Evolutionary conservation across 2,888 invertebrate species (phyloP), one percentile per base, ranked within the genome.

Genomic region (Nomada flava): DNA sequence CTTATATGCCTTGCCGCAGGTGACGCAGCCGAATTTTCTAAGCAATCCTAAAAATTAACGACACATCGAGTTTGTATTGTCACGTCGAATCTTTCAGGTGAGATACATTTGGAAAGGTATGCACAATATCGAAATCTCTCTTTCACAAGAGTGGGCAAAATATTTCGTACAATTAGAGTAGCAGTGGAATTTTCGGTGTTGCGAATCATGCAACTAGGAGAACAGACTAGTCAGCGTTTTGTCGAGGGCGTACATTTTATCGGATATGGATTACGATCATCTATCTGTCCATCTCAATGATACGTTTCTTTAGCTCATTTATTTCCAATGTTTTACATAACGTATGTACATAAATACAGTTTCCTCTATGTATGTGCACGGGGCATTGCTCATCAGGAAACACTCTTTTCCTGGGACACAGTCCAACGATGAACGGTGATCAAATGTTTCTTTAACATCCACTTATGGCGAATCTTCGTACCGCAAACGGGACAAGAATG

Each of bases 401-500:
- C 44, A n/a, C 74, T 73, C 20, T 85, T 86, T 20, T 81, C 87
- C 4, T 86, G 86, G n/a, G 86, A 67, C 13, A 89, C 65, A 57
- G 75, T 50, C 86, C 88, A 88, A 0, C 86, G 89, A 77, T 94
- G 93, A 60, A 89, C 89, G 86, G 90, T 89, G 80, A 90, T 85
- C 62, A 92, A 78, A 76, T 94, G 94, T 73, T 93, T 93, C 82
- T 93, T 93, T 69, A 94, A 87, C 89, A 92, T 91, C 92, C 93
- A 93, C 82, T 93, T 94, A 86, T 94, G 94, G 59, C 94, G 92
- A 59, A 94, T 93, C 70, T 89, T 92, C 44, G 91, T 89, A 9
- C 91, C 89, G 84, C 94, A 94, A 80, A 91, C 90, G 63, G 92
- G 90, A 82, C 94, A 94, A 75, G 86, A 86, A 75, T 94, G 94